Conservation (phyloP, 2,797 vertebrate genomes). For the Heteromormyrus szaboi region DNA sequence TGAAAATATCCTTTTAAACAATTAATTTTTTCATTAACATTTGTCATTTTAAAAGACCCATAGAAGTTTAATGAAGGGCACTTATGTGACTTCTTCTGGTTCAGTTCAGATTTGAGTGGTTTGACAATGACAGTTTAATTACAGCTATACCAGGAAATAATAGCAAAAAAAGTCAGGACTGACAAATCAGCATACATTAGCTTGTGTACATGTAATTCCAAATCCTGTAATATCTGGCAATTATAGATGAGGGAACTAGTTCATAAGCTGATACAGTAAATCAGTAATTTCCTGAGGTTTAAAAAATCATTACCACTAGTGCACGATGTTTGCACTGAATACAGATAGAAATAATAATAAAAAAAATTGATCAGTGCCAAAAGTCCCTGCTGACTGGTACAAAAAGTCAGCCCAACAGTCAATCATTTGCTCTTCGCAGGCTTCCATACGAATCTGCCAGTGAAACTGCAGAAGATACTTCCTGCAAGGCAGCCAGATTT, state of each 20-base stretch:
- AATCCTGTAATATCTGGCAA: neutral
- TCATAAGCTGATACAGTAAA: neutral
- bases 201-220: neutral
- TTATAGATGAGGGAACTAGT: neutral
- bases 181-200: neutral
- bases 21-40: neutral
- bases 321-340: neutral
- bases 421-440: neutral
- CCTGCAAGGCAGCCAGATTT: constrained; percentile 5
- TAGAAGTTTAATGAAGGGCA: neutral
- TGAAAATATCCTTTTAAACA: neutral
- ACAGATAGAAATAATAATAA: neutral
- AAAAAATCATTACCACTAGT: neutral
- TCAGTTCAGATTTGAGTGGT: neutral
- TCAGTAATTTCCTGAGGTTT: neutral
- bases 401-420: neutral
- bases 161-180: too few species aligned
- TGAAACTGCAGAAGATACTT: constrained; percentile 31
- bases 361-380: neutral
- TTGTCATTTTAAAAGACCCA: neutral
- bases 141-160: constrained; percentile 2
- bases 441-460: constrained; percentile 5
- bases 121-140: neutral
- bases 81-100: neutral
- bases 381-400: neutral